Base-by-base conservation (phyloP, 2,113 vertebrate species). In the Vulpes lagopus region DNA sequence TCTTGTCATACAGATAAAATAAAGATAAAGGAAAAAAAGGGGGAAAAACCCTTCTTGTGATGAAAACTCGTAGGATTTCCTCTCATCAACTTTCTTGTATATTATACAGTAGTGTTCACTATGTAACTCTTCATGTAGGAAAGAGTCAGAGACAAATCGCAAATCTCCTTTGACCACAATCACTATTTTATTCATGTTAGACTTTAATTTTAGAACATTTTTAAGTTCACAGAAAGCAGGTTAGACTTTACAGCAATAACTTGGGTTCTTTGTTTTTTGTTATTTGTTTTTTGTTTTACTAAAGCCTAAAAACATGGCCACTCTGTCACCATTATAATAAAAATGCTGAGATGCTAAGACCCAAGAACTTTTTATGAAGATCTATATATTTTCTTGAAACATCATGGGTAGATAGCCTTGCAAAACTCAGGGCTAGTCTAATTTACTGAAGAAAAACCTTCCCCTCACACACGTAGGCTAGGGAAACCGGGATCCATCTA, bases 241-340 rank as follows among this genome's bases (percentile, higher is more conserved):
- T 81, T 76, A 76, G 67, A 69, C 30, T 60, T 83, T 86, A 80
- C 43, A 89, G 25, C 67, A 84, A 9, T 25, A 83, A 64, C 14
- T 65, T 43, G 12, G 7, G 73, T 76, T 27, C 10, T 14, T 15
- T 49, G 25, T 43, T 1, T 12, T 76, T 49, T 74, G 11, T 11
- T 35, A 11, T 11, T 53, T 49, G 49, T 11, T 38, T 23, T 11
- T 53, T 51, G 49, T 57, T 82, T 93, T 64, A 67, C 69, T 80
- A 90, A 97, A 92, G 14, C 35, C n/a, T 81, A 35, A 81, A 94
- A 76, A 57, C 7, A 10, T 67, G 59, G 79, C 85, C 59, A 51
- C 22, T 89, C 57, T 25, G 23, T 90, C 82, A 62, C 35, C 43
- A 79, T 16, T 27, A 14, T 73, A 51, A 57, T 38, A 60, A 38